Conservation (phyloP, 2,797 vertebrate species). For the Sebastolobus alascanus region DNA sequence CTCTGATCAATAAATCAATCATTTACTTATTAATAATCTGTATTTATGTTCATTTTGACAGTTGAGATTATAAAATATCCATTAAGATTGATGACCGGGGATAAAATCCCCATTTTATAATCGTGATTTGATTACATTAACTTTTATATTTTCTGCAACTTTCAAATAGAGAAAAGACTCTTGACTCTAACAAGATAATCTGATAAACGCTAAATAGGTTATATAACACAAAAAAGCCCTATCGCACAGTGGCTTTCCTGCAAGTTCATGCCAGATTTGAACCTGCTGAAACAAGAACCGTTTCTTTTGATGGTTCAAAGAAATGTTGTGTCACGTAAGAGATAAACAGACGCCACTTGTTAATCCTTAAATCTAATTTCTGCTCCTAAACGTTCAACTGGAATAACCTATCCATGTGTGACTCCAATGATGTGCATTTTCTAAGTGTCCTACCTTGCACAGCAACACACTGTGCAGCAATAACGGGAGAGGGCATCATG, state of each 20-base stretch:
- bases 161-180: neutral
- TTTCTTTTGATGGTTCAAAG: neutral
- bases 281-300: neutral
- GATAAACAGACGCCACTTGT: conserved; percentile 14
- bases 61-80: neutral
- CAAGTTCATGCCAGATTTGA: neutral
- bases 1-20: neutral
- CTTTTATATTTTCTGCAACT: neutral
- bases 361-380: conserved; percentile 10
- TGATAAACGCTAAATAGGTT: neutral
- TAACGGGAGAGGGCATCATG: conserved; percentile 12
- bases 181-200: neutral
- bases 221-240: neutral
- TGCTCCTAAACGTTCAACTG: neutral
- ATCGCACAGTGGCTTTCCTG: fast-evolving
- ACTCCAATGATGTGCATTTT: conserved; percentile 8
- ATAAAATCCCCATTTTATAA: neutral
- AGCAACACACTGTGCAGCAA: neutral
- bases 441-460: neutral
- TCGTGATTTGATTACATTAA: conserved; percentile 4
- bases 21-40: neutral
- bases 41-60: neutral
- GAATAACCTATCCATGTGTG: conserved; percentile 10
- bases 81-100: neutral
- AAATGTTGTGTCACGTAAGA: neutral